Conservation (phyloP, 2,113 vertebrate species). For the Corydoras maculifer region DNA sequence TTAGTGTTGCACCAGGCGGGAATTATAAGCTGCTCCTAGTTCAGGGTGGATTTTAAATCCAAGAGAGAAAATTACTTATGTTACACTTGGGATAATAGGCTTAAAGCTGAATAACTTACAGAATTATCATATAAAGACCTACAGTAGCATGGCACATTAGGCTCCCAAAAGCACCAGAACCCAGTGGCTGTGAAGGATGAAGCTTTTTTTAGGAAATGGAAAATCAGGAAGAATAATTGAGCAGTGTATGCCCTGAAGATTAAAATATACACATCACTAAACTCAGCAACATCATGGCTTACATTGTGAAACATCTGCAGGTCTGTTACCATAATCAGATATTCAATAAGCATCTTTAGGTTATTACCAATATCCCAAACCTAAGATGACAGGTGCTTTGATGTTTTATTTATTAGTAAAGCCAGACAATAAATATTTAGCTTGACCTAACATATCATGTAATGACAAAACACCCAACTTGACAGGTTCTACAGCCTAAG, state of each 20-base stretch:
- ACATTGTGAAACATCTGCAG: too few species aligned
- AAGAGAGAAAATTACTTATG: constrained; percentile 5
- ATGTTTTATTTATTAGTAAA: constrained; percentile 63
- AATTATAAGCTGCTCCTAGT: constrained; percentile 1
- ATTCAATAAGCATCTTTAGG: constrained; percentile 1
- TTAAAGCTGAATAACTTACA: constrained; percentile 28
- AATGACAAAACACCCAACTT: constrained; percentile 48
- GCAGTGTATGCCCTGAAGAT: not conserved
- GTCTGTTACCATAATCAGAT: constrained; percentile 8
- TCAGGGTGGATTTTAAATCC: constrained; percentile 4
- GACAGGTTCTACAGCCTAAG: constrained; percentile 39
- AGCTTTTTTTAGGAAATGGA: constrained; percentile 8
- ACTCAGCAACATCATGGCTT: too few species aligned
- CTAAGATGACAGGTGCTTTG: constrained; percentile 55
- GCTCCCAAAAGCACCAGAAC: constrained; percentile 25
- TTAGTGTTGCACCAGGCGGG: constrained; percentile 1
- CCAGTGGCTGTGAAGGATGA: constrained; percentile 14
- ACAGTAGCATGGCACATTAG: constrained; percentile 35
- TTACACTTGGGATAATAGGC: constrained; percentile 21
- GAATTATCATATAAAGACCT: constrained; percentile 35
- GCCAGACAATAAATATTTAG: constrained; percentile 62
- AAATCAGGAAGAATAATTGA: constrained; percentile 32
- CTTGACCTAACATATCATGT: constrained; percentile 53
- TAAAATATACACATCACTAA: too few species aligned
- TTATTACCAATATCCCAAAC: constrained; percentile 45